phyloP scores from a whole-genome alignment of 2,113 vertebrate genomes.

The Chloropsis hardwickii region DNA sequence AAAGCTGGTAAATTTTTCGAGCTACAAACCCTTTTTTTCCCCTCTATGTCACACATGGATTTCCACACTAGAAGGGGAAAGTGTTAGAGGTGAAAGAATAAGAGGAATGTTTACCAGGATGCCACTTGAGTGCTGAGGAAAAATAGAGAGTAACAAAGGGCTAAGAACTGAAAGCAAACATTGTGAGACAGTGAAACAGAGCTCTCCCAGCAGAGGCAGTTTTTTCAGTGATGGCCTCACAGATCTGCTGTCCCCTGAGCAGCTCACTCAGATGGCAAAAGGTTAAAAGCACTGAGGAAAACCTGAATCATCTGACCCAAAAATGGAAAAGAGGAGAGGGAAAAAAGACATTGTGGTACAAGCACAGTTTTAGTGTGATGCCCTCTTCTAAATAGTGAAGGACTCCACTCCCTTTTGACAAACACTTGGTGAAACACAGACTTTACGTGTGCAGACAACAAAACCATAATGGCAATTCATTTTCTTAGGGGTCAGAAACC shows the following conservation, averaged over 20 bases:
- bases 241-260: background rate
- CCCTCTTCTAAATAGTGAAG: background rate
- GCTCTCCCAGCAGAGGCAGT: background rate
- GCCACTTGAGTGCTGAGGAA: background rate
- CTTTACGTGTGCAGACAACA: background rate
- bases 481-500: background rate
- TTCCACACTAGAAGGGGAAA: background rate
- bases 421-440: background rate
- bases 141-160: background rate
- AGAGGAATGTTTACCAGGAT: background rate
- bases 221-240: background rate
- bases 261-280: background rate
- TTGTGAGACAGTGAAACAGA: background rate
- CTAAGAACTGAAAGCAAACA: background rate
- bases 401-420: background rate
- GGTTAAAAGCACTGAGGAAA: slow-evolving; percentile 51
- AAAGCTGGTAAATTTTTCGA: background rate
- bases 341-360: background rate
- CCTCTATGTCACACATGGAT: background rate
- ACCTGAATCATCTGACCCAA: slow-evolving; percentile 56
- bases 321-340: background rate
- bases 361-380: background rate
- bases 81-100: background rate
- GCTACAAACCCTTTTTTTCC: background rate
- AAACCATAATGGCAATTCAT: background rate